Evolutionary conservation across 2,113 vertebrate genomes (phyloP).

Genomic region (Propithecus coquereli): DNA sequence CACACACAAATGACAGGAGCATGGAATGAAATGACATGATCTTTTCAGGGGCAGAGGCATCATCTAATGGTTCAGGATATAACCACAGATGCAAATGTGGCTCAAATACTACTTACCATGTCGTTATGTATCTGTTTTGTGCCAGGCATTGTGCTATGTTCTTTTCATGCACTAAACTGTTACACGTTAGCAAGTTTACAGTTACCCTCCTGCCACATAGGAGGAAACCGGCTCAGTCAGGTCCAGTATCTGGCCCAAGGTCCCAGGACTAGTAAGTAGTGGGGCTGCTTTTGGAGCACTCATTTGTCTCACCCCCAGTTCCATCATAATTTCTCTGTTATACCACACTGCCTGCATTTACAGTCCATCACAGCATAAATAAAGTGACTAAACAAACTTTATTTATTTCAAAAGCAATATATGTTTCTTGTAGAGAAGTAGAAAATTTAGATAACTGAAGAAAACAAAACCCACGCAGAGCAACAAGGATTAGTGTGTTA

Average conservation of each 20-base stretch:
- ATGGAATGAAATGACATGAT: neutral
- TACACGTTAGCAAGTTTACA: neutral
- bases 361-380: neutral
- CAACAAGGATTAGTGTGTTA: neutral
- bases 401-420: conserved; percentile 28
- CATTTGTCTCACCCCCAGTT: neutral
- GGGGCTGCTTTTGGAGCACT: neutral
- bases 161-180: neutral
- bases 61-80: neutral
- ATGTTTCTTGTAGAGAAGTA: neutral
- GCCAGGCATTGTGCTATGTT: neutral
- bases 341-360: neutral
- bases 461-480: neutral
- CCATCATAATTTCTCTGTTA: neutral
- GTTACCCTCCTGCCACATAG: neutral
- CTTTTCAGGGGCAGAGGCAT: neutral
- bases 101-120: neutral
- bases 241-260: neutral
- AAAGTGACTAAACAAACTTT: neutral
- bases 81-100: neutral
- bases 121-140: neutral
- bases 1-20: neutral
- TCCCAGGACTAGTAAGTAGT: neutral
- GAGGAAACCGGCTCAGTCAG: neutral
- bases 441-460: conserved; percentile 9